Conservation (phyloP, 2,113 vertebrate genomes). For the Thryonomys swinderianus region DNA sequence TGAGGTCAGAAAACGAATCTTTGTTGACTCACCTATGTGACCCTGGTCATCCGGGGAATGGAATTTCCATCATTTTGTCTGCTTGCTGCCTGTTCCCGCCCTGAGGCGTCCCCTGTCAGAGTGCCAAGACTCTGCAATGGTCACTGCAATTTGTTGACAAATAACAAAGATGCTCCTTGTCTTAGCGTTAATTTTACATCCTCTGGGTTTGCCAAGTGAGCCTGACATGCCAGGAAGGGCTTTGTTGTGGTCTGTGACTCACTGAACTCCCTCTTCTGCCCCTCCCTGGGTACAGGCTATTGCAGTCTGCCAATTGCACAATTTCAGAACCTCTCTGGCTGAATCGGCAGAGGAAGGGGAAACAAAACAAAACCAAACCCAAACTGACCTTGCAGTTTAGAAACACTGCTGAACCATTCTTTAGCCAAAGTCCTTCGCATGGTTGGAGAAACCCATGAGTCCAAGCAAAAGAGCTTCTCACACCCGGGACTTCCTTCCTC, state of each 20-base stretch:
- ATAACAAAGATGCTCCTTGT: conserved; percentile 75
- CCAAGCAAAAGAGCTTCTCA: neutral
- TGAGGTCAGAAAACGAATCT: conserved; percentile 37
- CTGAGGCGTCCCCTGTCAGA: neutral
- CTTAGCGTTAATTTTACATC: conserved; percentile 76
- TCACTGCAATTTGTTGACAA: conserved; percentile 75
- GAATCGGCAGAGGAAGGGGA: conserved; percentile 48
- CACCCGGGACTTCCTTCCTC: neutral
- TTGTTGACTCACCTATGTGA: conserved; percentile 49
- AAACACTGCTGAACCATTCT: neutral
- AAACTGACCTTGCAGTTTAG: neutral
- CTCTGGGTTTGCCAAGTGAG: conserved; percentile 76
- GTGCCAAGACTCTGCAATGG: conserved; percentile 64
- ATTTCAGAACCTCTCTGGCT: conserved; percentile 71
- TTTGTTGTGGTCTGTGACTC: conserved; percentile 86
- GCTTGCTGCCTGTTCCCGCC: neutral
- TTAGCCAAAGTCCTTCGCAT: no score
- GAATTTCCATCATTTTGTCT: conserved; percentile 61
- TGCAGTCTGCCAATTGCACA: conserved; percentile 76
- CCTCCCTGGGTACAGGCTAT: conserved; percentile 82
- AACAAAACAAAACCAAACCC: no score
- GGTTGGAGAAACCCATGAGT: neutral
- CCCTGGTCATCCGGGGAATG: neutral
- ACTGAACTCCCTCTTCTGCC: conserved; percentile 74
- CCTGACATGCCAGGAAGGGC: conserved; percentile 76